Conservation (phyloP, 2,113 vertebrate genomes). For the Eulemur macaco region DNA sequence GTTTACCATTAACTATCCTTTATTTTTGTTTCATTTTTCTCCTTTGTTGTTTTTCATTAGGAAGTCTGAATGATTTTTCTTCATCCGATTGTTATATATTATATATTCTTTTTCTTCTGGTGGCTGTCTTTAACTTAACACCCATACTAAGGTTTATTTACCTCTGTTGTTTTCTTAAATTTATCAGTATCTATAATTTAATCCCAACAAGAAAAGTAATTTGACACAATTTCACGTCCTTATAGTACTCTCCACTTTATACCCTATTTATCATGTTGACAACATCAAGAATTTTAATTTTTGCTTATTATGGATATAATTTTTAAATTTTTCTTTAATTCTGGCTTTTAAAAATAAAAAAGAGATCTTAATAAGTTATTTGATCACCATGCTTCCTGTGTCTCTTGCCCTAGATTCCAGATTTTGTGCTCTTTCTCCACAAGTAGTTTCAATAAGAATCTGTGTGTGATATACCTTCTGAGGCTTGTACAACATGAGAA, state of each 20-base stretch:
- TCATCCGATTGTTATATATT: not conserved
- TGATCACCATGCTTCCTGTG: not conserved
- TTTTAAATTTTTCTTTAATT: not conserved
- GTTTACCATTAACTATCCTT: not conserved
- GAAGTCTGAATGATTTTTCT: not conserved
- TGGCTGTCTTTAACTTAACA: not conserved
- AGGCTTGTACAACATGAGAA: not conserved
- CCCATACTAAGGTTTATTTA: not conserved
- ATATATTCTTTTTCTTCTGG: not conserved
- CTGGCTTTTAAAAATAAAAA: not conserved
- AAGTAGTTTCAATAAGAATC: not conserved
- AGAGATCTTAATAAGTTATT: not conserved
- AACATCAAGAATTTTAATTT: not conserved
- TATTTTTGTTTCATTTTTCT: not conserved
- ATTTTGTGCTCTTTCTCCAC: not conserved
- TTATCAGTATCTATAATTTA: not conserved
- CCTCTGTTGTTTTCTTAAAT: not conserved
- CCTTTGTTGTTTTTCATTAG: not conserved
- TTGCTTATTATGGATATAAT: not conserved
- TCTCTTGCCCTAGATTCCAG: not conserved
- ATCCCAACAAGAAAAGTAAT: not conserved
- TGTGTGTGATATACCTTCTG: not conserved
- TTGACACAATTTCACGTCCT: not conserved
- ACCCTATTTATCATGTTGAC: not conserved
- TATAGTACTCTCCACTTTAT: not conserved